Percentiles rank a stretch among this genome's conserved stretches.
phyloP scores from a whole-genome alignment of 1,140 invertebrate genomes.

The Scaptomyza graminum region DNA sequence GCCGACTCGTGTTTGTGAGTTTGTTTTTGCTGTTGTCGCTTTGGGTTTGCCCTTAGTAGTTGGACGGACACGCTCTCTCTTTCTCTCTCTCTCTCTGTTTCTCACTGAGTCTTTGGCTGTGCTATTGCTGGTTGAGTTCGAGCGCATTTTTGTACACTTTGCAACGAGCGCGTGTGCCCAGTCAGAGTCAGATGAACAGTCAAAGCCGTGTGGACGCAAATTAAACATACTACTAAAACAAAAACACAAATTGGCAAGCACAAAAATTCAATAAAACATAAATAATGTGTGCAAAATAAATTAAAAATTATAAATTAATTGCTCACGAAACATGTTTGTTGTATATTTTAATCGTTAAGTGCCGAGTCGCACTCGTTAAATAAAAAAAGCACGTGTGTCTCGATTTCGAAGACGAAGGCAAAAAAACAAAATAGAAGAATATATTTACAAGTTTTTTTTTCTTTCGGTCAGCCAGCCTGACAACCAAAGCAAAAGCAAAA shows the following conservation, averaged over 20 bases:
- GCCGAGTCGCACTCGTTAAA: not conserved
- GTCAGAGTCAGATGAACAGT: slow-evolving; percentile 59
- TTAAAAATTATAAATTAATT: slow-evolving; percentile 2
- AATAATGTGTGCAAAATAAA: slow-evolving; percentile 5
- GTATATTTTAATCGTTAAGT: not conserved
- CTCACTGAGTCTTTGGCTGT: not conserved
- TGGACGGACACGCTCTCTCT: slow-evolving; percentile 15
- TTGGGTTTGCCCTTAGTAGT: slow-evolving; percentile 43
- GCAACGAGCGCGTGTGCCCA: slow-evolving; percentile 57
- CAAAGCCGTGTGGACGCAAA: slow-evolving; percentile 46
- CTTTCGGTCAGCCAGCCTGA: slow-evolving; percentile 28
- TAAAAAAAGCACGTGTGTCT: slow-evolving; percentile 37
- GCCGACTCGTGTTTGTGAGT: not conserved
- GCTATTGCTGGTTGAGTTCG: slow-evolving; percentile 19
- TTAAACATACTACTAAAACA: slow-evolving; percentile 33
- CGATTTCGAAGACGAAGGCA: slow-evolving; percentile 16
- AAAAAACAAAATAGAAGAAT: slow-evolving; percentile 14
- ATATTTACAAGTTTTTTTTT: not conserved
- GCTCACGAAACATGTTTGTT: slow-evolving; percentile 18
- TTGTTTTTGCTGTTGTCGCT: slow-evolving; percentile 11
- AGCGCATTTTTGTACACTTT: slow-evolving; percentile 57
- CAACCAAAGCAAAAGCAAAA: slow-evolving; percentile 20
- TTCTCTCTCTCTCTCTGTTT: no score
- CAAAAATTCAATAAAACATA: slow-evolving; percentile 14
- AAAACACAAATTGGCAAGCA: slow-evolving; percentile 33